A percentile compares a stretch with the other conserved stretches of the same genome.
Evolutionary conservation across 2,797 vertebrate genomes (phyloP).

Genomic region (Balearica regulorum): DNA sequence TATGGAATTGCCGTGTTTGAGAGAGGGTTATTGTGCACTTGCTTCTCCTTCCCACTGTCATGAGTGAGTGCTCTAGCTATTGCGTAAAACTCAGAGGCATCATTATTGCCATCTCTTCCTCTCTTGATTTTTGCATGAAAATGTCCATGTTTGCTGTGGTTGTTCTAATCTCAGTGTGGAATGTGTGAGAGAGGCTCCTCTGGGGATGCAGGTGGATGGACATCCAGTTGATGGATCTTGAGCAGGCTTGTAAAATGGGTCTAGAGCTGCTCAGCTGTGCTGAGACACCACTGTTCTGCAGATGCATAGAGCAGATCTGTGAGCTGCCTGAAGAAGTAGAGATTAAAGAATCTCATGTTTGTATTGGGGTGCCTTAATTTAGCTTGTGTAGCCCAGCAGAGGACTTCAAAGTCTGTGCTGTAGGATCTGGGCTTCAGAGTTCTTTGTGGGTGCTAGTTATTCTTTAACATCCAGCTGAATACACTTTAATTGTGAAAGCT

Average conservation of each 20-base stretch:
- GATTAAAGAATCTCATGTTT: neutral
- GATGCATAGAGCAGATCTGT: neutral
- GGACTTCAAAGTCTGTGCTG: neutral
- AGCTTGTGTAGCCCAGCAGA: neutral
- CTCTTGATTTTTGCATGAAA: neutral
- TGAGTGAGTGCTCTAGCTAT: neutral
- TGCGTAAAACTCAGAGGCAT: neutral
- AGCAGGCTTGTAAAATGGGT: neutral
- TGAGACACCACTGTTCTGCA: neutral
- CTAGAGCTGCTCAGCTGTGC: neutral
- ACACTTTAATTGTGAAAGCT: neutral
- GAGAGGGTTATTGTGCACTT: neutral
- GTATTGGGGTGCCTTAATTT: neutral
- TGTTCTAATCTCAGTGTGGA: neutral
- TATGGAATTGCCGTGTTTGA: neutral
- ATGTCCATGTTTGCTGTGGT: neutral
- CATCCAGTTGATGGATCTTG: neutral
- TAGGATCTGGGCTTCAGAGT: neutral
- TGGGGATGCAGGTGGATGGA: neutral
- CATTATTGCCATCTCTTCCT: neutral
- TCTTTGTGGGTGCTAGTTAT: neutral
- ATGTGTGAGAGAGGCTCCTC: neutral
- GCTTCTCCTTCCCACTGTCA: neutral
- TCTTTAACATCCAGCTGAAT: neutral
- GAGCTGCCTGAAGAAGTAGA: neutral